Evolutionary conservation across 1,140 invertebrate genomes (phyloP).

Genomic region (Geopemphigus sp.): DNA sequence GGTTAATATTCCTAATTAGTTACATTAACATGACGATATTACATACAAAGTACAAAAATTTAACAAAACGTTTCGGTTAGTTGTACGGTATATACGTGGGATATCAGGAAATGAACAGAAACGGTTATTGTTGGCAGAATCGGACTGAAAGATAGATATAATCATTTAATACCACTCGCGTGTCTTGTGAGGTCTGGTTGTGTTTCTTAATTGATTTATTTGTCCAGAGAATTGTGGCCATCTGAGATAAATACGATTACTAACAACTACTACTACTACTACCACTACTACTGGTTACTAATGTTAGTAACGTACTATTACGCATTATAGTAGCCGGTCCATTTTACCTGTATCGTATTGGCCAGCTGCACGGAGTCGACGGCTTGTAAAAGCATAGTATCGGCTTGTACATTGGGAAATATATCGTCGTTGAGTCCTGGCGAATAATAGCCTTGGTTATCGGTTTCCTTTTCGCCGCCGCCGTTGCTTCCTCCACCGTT

Average conservation of each 20-base stretch:
- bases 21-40: neutral
- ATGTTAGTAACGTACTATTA: too few relatives aligned
- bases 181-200: neutral
- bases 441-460: slow-evolving; percentile 64
- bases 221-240: too few relatives aligned
- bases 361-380: slow-evolving; percentile 66
- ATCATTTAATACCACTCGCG: neutral
- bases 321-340: neutral
- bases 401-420: slow-evolving; percentile 68
- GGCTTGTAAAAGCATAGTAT: slow-evolving; percentile 67
- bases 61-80: neutral
- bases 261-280: neutral
- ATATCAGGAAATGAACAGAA: too few relatives aligned
- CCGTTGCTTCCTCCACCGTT: neutral
- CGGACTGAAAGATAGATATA: neutral
- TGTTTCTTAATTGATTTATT: neutral
- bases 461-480: slow-evolving; percentile 24
- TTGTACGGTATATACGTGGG: too few relatives aligned
- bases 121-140: neutral
- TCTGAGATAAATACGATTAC: neutral
- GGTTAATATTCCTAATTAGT: too few relatives aligned
- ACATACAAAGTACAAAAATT: too few relatives aligned
- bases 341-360: slow-evolving; percentile 58
- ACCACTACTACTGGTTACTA: too few relatives aligned
- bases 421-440: slow-evolving; percentile 74